These are phyloP conservation scores for Lasioglossum villosulum DNA, from an alignment of 2,888 invertebrate genomes.

Conservation along the genomic window DNA sequence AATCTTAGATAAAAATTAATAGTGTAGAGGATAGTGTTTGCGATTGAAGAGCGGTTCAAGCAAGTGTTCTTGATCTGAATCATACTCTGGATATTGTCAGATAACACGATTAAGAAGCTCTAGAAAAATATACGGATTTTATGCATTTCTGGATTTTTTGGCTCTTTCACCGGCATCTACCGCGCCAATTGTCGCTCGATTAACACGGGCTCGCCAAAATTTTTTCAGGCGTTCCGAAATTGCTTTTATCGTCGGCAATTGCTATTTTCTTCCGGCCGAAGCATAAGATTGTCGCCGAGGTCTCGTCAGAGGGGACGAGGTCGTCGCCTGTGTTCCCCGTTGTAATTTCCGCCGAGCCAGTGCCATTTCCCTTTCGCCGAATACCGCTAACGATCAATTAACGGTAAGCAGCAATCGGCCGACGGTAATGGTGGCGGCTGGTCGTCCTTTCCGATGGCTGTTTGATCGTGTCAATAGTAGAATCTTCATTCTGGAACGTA, in stretches of 20 bases:
- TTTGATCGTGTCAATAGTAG: constrained; percentile 1
- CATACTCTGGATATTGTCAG: no score
- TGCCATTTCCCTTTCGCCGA: constrained; percentile 58
- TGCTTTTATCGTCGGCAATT: background rate
- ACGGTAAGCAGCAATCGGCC: constrained; percentile 47
- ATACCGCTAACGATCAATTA: constrained; percentile 66
- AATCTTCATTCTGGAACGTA: background rate
- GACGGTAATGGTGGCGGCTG: background rate
- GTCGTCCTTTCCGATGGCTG: background rate
- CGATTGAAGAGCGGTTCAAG: no score
- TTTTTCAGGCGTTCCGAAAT: background rate
- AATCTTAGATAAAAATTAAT: no score
- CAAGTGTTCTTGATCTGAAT: no score
- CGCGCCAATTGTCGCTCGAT: background rate
- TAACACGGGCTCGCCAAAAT: background rate
- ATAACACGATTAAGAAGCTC: no score
- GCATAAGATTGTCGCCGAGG: background rate
- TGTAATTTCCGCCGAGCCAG: constrained; percentile 51
- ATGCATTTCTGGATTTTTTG: background rate
- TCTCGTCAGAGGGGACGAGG: background rate
- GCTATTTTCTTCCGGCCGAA: background rate
- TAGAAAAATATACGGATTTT: no score
- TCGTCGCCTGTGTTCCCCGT: constrained; percentile 18
- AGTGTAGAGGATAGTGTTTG: no score
- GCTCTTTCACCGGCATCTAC: background rate